These are phyloP conservation scores for Tortrix viridana DNA, from an alignment of 2,888 invertebrate species.

Conservation along the genomic window DNA sequence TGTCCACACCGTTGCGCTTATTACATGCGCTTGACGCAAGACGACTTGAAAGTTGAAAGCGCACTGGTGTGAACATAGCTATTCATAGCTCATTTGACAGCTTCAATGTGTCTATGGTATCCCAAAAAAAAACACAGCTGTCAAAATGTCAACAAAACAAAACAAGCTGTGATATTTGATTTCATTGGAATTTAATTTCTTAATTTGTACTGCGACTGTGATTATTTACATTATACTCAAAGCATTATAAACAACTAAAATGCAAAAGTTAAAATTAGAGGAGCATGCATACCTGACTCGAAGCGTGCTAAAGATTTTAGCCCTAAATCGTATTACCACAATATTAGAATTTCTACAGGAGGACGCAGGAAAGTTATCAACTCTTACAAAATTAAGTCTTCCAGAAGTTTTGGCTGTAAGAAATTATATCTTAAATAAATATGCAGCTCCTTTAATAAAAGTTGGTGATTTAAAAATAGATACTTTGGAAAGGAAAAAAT, in stretches of 20 bases:
- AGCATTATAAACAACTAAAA: constrained; percentile 40
- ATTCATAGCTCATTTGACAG: no score
- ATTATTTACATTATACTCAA: background rate
- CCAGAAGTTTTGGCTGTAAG: constrained; percentile 71
- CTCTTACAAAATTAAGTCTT: constrained; percentile 73
- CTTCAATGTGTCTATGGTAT: background rate
- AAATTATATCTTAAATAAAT: constrained; percentile 76
- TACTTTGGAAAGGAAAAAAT: constrained; percentile 56
- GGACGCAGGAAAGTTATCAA: constrained; percentile 80
- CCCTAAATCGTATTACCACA: constrained; percentile 80
- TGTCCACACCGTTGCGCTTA: no score
- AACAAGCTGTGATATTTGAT: no score
- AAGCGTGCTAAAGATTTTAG: constrained; percentile 69
- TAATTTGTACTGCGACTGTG: background rate
- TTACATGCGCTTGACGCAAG: no score
- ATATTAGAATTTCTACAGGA: constrained; percentile 84
- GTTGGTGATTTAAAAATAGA: constrained; percentile 58
- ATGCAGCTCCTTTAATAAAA: constrained; percentile 69
- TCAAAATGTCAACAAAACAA: no score
- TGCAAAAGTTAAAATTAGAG: constrained; percentile 60
- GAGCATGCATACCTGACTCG: constrained; percentile 63
- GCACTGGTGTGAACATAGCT: no score
- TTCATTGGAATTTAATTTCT: constrained; percentile 3
- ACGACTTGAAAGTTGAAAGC: no score
- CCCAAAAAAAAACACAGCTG: no score